Evolutionary conservation across 2,888 invertebrate species (phyloP).

Genomic region (Meloe dianella): DNA sequence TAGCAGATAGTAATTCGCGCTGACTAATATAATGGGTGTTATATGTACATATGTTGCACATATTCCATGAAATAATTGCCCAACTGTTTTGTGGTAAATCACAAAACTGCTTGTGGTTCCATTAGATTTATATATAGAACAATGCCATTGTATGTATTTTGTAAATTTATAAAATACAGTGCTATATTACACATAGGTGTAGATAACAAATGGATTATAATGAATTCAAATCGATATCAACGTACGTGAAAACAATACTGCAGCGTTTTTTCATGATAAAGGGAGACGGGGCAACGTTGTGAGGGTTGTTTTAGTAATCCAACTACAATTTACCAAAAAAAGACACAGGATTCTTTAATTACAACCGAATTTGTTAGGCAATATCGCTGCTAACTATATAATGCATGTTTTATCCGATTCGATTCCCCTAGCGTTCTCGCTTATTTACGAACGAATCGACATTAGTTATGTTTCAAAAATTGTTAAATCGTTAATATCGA

Average conservation of each 20-base stretch:
- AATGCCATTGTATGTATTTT: background rate
- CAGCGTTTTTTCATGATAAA: no score
- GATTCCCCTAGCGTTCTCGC: no score
- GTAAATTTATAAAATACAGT: background rate
- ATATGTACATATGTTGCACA: constrained; percentile 22
- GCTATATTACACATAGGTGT: background rate
- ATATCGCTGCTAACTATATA: no score
- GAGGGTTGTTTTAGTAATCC: background rate
- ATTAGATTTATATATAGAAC: background rate
- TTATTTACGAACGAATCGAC: no score
- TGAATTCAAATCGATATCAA: background rate
- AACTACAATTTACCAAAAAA: no score
- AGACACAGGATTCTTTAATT: no score
- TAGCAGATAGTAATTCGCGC: constrained; percentile 25
- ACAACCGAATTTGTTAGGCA: no score
- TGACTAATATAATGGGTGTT: constrained; percentile 19
- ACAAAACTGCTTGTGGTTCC: constrained; percentile 28
- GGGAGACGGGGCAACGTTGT: background rate
- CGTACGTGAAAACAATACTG: no score
- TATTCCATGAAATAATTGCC: constrained; percentile 28
- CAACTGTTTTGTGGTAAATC: constrained; percentile 25
- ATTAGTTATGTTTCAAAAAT: no score
- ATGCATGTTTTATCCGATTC: no score
- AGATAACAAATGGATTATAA: background rate
- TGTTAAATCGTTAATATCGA: no score